Conservation (phyloP, 2,888 invertebrate genomes). For the Bombyx huttoni region DNA sequence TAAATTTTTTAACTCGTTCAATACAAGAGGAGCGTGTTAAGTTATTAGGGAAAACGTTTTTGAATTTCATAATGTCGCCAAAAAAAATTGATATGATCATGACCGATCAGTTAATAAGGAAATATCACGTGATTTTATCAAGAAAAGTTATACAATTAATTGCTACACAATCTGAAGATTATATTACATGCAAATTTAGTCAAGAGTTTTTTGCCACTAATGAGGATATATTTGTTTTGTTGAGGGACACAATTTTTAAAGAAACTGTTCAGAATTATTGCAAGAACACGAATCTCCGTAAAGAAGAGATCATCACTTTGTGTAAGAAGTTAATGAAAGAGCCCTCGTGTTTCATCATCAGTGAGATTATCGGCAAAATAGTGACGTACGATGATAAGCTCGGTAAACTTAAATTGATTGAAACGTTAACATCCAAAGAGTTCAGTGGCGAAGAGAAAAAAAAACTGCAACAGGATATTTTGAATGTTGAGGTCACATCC, state of each 20-base stretch:
- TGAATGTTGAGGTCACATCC: constrained; percentile 12
- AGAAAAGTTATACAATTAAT: constrained; percentile 16
- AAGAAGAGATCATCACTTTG: constrained; percentile 10
- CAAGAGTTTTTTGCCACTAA: constrained; percentile 18
- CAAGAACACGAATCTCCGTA: constrained; percentile 9
- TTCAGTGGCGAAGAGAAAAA: constrained; percentile 10
- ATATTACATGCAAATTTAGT: constrained; percentile 16
- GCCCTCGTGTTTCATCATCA: constrained; percentile 14
- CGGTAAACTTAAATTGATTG: constrained; percentile 8
- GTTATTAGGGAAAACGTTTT: constrained; percentile 15
- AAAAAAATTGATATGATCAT: constrained; percentile 17
- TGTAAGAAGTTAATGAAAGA: constrained; percentile 10
- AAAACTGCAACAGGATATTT: constrained; percentile 11
- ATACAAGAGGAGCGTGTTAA: constrained; percentile 18
- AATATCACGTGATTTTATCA: constrained; percentile 23
- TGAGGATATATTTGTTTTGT: constrained; percentile 9
- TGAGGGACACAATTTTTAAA: constrained; percentile 17
- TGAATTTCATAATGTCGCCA: constrained; percentile 16
- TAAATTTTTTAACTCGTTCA: constrained; percentile 14
- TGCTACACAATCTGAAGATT: constrained; percentile 3
- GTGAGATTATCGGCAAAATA: constrained; percentile 19
- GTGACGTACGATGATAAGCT: constrained; percentile 9
- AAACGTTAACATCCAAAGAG: constrained; percentile 11
- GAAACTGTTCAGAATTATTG: constrained; percentile 14
- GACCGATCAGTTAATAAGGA: constrained; percentile 19